Conservation (phyloP, 2,888 invertebrate genomes). For the Lobophora halterata region DNA sequence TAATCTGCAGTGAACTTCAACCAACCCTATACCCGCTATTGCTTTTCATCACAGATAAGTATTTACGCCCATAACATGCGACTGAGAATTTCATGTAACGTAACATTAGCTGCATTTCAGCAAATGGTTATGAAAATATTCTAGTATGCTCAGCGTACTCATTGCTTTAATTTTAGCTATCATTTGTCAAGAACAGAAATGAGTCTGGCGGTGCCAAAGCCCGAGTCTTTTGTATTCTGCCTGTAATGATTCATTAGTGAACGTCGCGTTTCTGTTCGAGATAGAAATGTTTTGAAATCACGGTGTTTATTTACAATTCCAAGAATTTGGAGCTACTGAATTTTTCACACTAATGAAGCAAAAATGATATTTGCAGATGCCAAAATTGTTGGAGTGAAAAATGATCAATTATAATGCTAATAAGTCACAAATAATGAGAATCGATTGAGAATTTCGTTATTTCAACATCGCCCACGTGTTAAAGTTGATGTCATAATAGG, state of each 20-base stretch:
- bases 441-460: conserved; percentile 38
- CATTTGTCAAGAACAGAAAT: conserved; percentile 60
- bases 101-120: conserved; percentile 32
- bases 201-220: conserved; percentile 61
- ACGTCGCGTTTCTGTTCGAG: conserved; percentile 39
- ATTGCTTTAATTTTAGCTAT: conserved; percentile 67
- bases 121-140: conserved; percentile 33
- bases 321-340: conserved; percentile 23
- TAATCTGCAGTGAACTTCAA: too few species aligned
- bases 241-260: conserved; percentile 49
- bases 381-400: conserved; percentile 11
- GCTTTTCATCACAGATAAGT: not conserved
- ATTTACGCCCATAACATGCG: too few species aligned
- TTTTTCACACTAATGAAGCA: conserved; percentile 24
- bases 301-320: conserved; percentile 23
- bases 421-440: conserved; percentile 27
- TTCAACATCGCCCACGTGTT: conserved; percentile 48
- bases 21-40: too few species aligned
- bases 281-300: conserved; percentile 28
- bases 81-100: conserved; percentile 1
- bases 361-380: conserved; percentile 14
- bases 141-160: conserved; percentile 40
- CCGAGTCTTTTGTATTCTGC: conserved; percentile 57
- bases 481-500: conserved; percentile 45
- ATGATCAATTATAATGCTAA: conserved; percentile 17